Conservation (phyloP, 1,140 invertebrate genomes). For the Danaus plexippus region DNA sequence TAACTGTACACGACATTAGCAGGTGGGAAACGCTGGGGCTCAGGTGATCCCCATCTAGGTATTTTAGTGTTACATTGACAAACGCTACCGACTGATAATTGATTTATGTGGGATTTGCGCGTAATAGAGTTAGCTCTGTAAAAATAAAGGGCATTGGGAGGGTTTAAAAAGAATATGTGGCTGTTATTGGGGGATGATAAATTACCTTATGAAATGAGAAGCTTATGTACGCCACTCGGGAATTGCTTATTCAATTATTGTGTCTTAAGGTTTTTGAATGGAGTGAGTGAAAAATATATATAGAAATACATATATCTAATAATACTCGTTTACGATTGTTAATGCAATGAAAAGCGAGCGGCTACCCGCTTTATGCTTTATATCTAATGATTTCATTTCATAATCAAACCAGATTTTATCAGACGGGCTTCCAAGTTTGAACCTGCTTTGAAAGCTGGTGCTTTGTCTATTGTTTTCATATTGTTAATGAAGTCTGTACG, state of each 20-base stretch:
- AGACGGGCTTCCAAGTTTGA: conserved; percentile 21
- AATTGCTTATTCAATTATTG: too few species aligned
- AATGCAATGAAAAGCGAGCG: too few species aligned
- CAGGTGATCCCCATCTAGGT: conserved; percentile 37
- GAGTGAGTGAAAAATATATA: too few species aligned
- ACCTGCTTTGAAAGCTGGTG: conserved; percentile 13
- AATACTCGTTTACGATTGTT: too few species aligned
- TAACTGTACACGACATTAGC: conserved; percentile 61
- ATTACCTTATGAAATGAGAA: too few species aligned
- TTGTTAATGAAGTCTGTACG: conserved; percentile 20
- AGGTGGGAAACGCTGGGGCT: conserved; percentile 43
- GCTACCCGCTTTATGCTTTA: too few species aligned
- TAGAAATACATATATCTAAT: too few species aligned
- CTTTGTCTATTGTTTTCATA: conserved; percentile 27
- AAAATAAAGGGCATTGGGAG: conserved; percentile 26
- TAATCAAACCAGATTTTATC: conserved; percentile 39
- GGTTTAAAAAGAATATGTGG: conserved; percentile 17
- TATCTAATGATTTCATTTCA: conserved; percentile 30
- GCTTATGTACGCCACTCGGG: too few species aligned
- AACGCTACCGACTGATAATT: conserved; percentile 42
- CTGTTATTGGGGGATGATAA: conserved; percentile 1
- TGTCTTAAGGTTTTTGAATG: too few species aligned
- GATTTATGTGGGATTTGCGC: conserved; percentile 45
- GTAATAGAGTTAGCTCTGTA: conserved; percentile 31
- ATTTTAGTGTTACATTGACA: conserved; percentile 48